Conservation (phyloP, 2,888 invertebrate species). For the Trachelus iudaicus region DNA sequence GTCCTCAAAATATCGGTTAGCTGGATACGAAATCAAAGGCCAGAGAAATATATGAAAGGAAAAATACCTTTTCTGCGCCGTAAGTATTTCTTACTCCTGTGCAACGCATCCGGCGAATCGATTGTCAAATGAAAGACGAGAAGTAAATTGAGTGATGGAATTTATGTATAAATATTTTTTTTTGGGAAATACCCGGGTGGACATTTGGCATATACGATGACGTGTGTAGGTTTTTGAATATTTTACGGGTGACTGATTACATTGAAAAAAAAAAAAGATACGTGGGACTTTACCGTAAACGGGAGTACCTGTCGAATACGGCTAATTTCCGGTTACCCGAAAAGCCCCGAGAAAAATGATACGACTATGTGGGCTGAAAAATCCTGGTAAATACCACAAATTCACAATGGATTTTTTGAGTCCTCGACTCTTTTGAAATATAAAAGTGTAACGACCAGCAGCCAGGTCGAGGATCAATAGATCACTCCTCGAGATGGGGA, state of each 20-base stretch:
- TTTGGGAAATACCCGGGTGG: too few species aligned
- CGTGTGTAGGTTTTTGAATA: too few species aligned
- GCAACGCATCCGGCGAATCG: too few species aligned
- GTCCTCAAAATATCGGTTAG: conserved; percentile 43
- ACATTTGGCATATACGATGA: too few species aligned
- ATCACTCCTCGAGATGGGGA: neutral
- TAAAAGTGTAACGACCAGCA: neutral
- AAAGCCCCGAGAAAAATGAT: neutral
- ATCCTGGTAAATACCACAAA: neutral
- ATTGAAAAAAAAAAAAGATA: too few species aligned
- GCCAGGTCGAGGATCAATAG: too few species aligned
- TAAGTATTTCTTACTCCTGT: too few species aligned
- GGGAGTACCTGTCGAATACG: conserved; percentile 1
- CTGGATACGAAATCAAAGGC: neutral
- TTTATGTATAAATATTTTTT: too few species aligned
- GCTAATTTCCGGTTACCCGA: neutral
- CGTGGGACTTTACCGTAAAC: neutral
- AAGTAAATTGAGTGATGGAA: too few species aligned
- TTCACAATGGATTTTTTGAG: neutral
- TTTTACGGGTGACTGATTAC: neutral
- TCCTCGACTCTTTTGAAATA: neutral
- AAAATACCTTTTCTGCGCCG: neutral
- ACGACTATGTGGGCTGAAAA: neutral
- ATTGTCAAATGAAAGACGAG: too few species aligned
- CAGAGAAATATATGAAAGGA: neutral